phyloP scores from a whole-genome alignment of 2,797 vertebrate genomes.

The Cuniculus paca region DNA sequence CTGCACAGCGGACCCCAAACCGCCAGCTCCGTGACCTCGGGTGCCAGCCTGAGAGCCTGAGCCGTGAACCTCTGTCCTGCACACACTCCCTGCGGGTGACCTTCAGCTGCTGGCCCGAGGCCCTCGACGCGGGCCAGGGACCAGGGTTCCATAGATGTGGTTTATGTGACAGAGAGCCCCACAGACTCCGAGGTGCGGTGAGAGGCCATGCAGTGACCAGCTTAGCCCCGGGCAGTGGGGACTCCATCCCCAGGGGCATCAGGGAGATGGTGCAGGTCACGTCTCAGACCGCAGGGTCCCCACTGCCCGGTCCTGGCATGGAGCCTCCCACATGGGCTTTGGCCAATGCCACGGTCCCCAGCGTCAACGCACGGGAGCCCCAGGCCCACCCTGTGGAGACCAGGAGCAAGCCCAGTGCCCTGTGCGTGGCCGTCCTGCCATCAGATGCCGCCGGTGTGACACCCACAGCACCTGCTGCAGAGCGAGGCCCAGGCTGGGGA shows the following conservation, averaged over 20 bases:
- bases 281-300: background rate
- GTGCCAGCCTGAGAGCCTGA: too few species aligned
- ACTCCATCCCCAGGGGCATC: too few species aligned
- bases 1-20: too few species aligned
- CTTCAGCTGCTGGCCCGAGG: background rate
- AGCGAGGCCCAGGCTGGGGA: background rate
- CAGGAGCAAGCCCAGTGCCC: background rate
- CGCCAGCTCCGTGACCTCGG: too few species aligned
- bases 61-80: too few species aligned
- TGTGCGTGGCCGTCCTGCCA: background rate
- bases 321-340: background rate
- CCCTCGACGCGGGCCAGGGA: background rate
- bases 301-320: background rate
- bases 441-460: background rate
- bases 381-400: too few species aligned
- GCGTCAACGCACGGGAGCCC: too few species aligned
- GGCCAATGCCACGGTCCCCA: background rate
- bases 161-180: background rate
- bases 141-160: background rate
- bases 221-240: too few species aligned
- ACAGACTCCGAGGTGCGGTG: background rate
- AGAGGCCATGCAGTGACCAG: background rate
- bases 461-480: background rate
- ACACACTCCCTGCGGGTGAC: too few species aligned
- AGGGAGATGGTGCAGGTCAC: background rate